Evolutionary conservation across 64 coral and sea anemone species (phyloP), one percentile per base, ranked within the genome.

Genomic region (Acropora tenuis): DNA sequence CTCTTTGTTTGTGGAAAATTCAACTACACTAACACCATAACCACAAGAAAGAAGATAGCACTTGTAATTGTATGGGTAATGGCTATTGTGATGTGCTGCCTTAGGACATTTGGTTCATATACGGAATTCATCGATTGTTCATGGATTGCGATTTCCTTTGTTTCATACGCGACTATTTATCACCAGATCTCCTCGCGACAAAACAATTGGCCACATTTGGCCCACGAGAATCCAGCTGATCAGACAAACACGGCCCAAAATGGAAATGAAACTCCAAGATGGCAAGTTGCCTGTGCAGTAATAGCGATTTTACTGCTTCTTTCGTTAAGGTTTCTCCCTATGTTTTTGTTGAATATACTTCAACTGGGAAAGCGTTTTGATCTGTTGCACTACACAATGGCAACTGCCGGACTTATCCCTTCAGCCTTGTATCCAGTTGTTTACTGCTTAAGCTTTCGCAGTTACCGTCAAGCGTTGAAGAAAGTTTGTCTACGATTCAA

Each of bases 381-480:
- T 42, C 43, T 77, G 7, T 40, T 49, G 1, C 95, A 98, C 18
- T 85, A 98, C 77, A 78, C 82, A 78, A 94, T 83, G 4, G 87
- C 93, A 47, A 98, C 96, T 1, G 71, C 92, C 15, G 96, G 93
- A 1, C 42, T 95, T 8, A 88, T 77, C 40, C 76, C 94, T 5
- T 98, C 93, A 12, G 96, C 96, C 13, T 65, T 87, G 10, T 95
- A 98, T 42, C 93, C 93, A 48, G 50, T 80, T 9, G 9, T 98
- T 6, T 98, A 98, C 43, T 95, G 93, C 74, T 88, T 98, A 20
- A 92, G 86, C 55, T 95, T 90, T 46, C 85, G 77, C 45, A 83
- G 93, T 61, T 98, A 90, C 71, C 80, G 88, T 44, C 90, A 75
- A 61, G 96, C 96, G 3, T 95, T 98, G 59, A 93, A 86, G 63